Evolutionary conservation across 2,888 invertebrate genomes (phyloP).

Genomic region (Mayetiola destructor): DNA sequence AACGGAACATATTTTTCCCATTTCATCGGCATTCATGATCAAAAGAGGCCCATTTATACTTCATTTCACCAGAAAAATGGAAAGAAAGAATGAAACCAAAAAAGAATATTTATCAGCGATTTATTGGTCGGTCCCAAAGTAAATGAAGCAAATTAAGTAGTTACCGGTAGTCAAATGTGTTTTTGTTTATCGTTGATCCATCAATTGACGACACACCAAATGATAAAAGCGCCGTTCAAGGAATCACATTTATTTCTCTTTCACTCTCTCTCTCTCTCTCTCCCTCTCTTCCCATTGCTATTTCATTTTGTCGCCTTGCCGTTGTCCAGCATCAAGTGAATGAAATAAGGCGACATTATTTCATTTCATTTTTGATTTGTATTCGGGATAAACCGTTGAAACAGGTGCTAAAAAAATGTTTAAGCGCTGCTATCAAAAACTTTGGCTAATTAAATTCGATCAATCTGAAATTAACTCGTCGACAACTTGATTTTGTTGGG

Average conservation of each 20-base stretch:
- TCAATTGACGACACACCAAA: slow-evolving; percentile 2
- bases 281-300: neutral
- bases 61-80: no score
- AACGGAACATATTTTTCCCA: no score
- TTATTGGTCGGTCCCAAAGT: neutral
- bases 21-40: no score
- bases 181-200: slow-evolving; percentile 1
- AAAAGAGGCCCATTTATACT: no score
- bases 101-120: neutral
- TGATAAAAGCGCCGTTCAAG: slow-evolving; percentile 11
- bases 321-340: no score
- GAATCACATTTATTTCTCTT: neutral
- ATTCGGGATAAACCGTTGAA: neutral
- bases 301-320: neutral
- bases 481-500: no score
- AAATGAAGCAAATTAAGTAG: slow-evolving; percentile 9
- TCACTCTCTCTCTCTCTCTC: neutral
- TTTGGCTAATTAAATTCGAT: slow-evolving; percentile 4
- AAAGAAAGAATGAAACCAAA: neutral
- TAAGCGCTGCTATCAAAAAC: neutral
- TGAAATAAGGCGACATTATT: neutral
- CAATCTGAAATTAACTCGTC: neutral
- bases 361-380: neutral
- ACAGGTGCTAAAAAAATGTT: slow-evolving; percentile 3
- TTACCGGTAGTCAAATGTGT: slow-evolving; percentile 7